Evolutionary conservation across 1,140 invertebrate genomes (phyloP).

Genomic region (Scaptodrosophila lebanonensis): DNA sequence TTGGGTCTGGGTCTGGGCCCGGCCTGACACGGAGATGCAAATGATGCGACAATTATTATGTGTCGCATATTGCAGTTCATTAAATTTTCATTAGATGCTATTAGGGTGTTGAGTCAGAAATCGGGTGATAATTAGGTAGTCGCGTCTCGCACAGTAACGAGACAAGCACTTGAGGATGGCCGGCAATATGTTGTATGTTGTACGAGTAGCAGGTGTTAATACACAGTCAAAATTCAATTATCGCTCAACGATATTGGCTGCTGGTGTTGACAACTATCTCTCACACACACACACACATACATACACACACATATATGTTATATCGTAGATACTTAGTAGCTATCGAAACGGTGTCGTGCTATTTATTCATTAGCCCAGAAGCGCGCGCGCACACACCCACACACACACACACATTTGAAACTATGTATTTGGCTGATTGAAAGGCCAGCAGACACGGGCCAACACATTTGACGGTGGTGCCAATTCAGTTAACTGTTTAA

Average conservation of each 20-base stretch:
- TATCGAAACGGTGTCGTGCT: constrained; percentile 30
- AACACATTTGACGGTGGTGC: constrained; percentile 29
- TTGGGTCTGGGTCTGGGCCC: no score
- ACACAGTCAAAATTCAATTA: constrained; percentile 63
- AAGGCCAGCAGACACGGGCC: constrained; percentile 14
- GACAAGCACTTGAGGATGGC: no score
- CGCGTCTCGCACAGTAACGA: no score
- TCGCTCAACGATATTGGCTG: constrained; percentile 35
- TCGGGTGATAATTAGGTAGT: constrained; percentile 39
- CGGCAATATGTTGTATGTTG: no score
- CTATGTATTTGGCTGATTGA: constrained; percentile 48
- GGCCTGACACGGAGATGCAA: no score
- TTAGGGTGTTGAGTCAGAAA: constrained; percentile 11
- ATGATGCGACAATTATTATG: constrained; percentile 25
- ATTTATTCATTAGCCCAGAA: constrained; percentile 65
- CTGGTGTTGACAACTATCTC: constrained; percentile 20
- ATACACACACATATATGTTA: no score
- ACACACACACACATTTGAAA: constrained; percentile 11
- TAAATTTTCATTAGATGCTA: constrained; percentile 59
- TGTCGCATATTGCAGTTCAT: constrained; percentile 30
- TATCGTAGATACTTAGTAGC: constrained; percentile 21
- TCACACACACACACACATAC: no score
- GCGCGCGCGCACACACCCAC: no score
- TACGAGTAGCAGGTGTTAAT: constrained; percentile 64
- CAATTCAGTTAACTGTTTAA: constrained; percentile 71